Conservation (phyloP, 1,140 invertebrate genomes). For the Ceratina australensis region DNA sequence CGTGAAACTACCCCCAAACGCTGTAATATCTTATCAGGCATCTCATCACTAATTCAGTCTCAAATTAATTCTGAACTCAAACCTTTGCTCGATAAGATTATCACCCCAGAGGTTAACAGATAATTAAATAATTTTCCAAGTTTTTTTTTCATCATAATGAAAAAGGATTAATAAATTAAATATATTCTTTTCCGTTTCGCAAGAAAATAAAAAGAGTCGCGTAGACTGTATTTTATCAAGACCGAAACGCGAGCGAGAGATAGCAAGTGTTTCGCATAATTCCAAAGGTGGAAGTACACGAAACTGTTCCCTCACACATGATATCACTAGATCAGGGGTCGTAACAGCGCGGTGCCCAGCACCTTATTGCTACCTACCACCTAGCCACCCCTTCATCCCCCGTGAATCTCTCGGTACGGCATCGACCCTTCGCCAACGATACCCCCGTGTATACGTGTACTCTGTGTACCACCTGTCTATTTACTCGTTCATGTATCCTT, state of each 20-base stretch:
- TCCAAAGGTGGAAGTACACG: constrained; percentile 5
- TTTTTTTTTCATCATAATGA: not conserved
- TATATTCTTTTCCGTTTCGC: not conserved
- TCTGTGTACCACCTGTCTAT: constrained; percentile 29
- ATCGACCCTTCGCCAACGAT: constrained; percentile 52
- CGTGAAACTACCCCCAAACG: not conserved
- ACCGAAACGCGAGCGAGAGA: not conserved
- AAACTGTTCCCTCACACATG: constrained; percentile 40
- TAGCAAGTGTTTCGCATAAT: constrained; percentile 28
- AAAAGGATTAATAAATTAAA: not conserved
- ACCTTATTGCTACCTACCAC: constrained; percentile 72
- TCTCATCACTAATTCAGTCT: not conserved
- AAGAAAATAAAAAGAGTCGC: not conserved
- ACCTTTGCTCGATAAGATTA: too few relatives aligned
- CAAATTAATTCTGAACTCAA: not conserved
- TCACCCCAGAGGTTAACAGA: too few relatives aligned
- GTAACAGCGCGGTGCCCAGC: constrained; percentile 75
- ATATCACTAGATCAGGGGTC: constrained; percentile 74
- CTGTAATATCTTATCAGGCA: not conserved
- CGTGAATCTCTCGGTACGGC: constrained; percentile 39
- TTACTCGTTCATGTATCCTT: constrained; percentile 32
- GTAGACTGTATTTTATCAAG: not conserved
- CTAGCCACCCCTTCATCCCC: constrained; percentile 49
- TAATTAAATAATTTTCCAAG: not conserved
- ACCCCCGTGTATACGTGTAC: constrained; percentile 9